phyloP scores from a whole-genome alignment of 1,140 invertebrate species.

The Hestina assimilis region DNA sequence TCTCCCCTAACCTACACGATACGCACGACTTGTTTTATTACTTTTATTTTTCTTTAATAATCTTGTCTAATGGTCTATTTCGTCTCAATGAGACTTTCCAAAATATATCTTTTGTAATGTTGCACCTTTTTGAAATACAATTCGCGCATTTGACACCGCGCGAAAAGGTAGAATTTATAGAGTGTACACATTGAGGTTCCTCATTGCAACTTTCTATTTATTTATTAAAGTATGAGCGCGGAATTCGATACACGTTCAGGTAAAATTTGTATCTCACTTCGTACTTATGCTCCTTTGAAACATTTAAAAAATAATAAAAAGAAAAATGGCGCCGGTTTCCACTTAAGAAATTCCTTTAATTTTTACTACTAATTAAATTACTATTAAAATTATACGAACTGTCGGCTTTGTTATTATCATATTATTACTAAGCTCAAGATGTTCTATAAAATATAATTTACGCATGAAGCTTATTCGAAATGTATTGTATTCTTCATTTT shows the following conservation, averaged over 20 bases:
- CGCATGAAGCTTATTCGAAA: too few relatives aligned
- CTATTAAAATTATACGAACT: too few relatives aligned
- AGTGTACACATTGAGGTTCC: neutral
- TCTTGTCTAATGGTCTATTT: slow-evolving; percentile 69
- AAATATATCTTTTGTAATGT: slow-evolving; percentile 47
- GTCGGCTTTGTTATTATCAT: too few relatives aligned
- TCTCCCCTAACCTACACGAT: slow-evolving; percentile 50
- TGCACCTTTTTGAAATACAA: slow-evolving; percentile 23
- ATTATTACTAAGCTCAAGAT: too few relatives aligned
- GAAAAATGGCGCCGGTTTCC: too few relatives aligned
- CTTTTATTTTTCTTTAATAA: slow-evolving; percentile 75
- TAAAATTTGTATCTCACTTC: neutral
- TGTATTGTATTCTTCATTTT: too few relatives aligned
- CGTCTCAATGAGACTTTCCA: slow-evolving; percentile 12
- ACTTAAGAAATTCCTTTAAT: too few relatives aligned
- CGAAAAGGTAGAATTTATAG: too few relatives aligned
- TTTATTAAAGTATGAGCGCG: neutral
- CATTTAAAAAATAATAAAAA: neutral
- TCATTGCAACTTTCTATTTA: neutral
- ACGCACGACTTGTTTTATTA: slow-evolving; percentile 68
- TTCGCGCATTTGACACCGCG: slow-evolving; percentile 2
- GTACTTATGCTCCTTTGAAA: neutral
- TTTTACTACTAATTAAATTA: too few relatives aligned
- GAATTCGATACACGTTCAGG: slow-evolving; percentile 3
- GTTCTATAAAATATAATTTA: too few relatives aligned